These are phyloP conservation scores for Camelus dromedarius DNA, from an alignment of 2,113 vertebrate genomes.

Conservation along the genomic window DNA sequence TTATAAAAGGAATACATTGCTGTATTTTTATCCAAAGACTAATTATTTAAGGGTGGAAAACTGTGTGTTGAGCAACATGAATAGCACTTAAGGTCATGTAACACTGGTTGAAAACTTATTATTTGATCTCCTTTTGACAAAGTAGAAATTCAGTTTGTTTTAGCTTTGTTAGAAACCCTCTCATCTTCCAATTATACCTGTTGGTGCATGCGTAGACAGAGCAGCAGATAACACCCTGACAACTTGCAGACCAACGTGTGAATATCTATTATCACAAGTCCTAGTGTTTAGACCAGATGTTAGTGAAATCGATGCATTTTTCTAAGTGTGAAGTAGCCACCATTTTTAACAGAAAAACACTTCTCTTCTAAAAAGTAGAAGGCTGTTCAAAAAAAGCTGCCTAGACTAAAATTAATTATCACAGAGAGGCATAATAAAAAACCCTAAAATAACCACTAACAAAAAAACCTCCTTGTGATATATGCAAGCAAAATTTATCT, in stretches of 20 bases:
- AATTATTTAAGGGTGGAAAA: not conserved
- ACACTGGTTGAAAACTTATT: conserved; percentile 56
- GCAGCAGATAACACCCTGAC: not conserved
- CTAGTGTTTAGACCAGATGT: not conserved
- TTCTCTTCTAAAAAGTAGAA: conserved; percentile 34
- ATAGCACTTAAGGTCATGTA: conserved; percentile 43
- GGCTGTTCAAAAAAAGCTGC: not conserved
- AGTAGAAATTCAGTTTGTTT: conserved; percentile 70
- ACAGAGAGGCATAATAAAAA: not conserved
- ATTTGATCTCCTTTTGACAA: conserved; percentile 61
- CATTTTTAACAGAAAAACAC: not conserved
- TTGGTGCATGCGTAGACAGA: not conserved
- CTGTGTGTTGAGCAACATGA: not conserved
- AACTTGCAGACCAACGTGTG: not conserved
- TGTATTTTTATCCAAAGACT: not conserved
- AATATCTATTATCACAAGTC: not conserved
- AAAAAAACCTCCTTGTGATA: not conserved
- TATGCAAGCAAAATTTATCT: conserved; percentile 34
- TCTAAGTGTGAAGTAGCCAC: not conserved
- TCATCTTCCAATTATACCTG: conserved; percentile 60
- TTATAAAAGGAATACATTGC: not conserved
- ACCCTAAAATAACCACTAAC: not conserved
- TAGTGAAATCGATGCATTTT: not conserved
- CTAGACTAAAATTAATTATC: conserved; percentile 36
- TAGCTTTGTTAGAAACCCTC: conserved; percentile 23